phyloP scores from a whole-genome alignment of 92 coral and sea anemone species.

The Porites lobata region DNA sequence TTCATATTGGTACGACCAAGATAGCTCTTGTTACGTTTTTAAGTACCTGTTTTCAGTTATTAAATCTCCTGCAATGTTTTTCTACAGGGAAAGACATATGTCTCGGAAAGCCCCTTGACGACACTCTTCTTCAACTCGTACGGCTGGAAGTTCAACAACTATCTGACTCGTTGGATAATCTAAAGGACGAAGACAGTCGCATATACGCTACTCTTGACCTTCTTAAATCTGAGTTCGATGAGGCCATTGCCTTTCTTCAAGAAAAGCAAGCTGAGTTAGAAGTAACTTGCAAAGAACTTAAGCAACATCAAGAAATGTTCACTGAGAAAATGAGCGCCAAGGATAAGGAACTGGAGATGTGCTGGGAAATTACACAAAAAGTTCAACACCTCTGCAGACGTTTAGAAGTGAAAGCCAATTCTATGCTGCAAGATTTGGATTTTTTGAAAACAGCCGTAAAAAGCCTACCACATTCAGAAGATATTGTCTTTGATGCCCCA shows the following conservation, averaged over 20 bases:
- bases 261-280: background rate
- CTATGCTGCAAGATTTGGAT: slow-evolving; percentile 5
- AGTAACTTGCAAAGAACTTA: background rate
- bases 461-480: background rate
- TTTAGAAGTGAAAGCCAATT: background rate
- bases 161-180: background rate
- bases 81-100: slow-evolving; percentile 46
- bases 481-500: slow-evolving; percentile 36
- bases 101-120: slow-evolving; percentile 54
- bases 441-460: background rate
- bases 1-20: no score
- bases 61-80: no score
- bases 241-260: background rate
- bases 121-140: slow-evolving; percentile 38
- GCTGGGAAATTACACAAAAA: slow-evolving; percentile 7
- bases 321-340: background rate
- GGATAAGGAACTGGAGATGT: background rate
- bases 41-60: no score
- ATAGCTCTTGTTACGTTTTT: no score
- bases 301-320: background rate
- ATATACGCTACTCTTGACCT: background rate
- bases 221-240: slow-evolving; percentile 2
- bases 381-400: slow-evolving; percentile 2
- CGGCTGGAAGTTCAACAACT: slow-evolving; percentile 38
- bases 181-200: background rate